phyloP scores from a whole-genome alignment of 2,888 invertebrate species.

The Pheosia gnoma region DNA sequence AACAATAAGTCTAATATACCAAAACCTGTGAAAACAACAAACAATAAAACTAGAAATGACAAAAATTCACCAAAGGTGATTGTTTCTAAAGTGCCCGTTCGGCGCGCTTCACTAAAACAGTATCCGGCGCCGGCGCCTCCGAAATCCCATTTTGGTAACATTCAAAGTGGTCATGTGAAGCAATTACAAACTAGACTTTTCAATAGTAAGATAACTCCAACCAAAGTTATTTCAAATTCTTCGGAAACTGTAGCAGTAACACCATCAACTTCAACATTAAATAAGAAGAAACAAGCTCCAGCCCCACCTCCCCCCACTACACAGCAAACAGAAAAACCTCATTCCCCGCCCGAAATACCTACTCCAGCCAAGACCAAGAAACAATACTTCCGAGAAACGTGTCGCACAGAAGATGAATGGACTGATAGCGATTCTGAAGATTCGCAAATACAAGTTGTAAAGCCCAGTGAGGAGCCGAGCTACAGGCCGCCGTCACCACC shows the following conservation, averaged over 20 bases:
- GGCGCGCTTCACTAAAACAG: slow-evolving; percentile 69
- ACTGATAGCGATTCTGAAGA: slow-evolving; percentile 78
- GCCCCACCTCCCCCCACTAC: slow-evolving; percentile 67
- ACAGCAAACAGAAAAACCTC: slow-evolving; percentile 44
- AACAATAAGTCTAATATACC: slow-evolving; percentile 71
- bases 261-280: slow-evolving; percentile 62
- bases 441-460: slow-evolving; percentile 45
- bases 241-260: slow-evolving; percentile 47
- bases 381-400: slow-evolving; percentile 84
- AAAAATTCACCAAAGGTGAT: slow-evolving; percentile 65
- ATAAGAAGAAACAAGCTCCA: slow-evolving; percentile 72
- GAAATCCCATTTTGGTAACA: slow-evolving; percentile 74
- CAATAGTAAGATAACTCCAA: slow-evolving; percentile 50
- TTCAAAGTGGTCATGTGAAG: slow-evolving; percentile 77
- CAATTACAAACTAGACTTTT: slow-evolving; percentile 76
- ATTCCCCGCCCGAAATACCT: slow-evolving; percentile 40
- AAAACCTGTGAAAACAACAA: slow-evolving; percentile 64
- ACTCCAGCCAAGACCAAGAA: slow-evolving; percentile 57
- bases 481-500: slow-evolving; percentile 59
- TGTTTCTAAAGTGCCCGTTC: slow-evolving; percentile 72
- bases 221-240: slow-evolving; percentile 38
- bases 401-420: slow-evolving; percentile 86
- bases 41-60: slow-evolving; percentile 62
- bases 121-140: slow-evolving; percentile 75
- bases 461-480: slow-evolving; percentile 47